Evolutionary conservation across 2,888 invertebrate species (phyloP), one percentile per base, ranked within the genome.

Genomic region (Acanthopleura granulata): DNA sequence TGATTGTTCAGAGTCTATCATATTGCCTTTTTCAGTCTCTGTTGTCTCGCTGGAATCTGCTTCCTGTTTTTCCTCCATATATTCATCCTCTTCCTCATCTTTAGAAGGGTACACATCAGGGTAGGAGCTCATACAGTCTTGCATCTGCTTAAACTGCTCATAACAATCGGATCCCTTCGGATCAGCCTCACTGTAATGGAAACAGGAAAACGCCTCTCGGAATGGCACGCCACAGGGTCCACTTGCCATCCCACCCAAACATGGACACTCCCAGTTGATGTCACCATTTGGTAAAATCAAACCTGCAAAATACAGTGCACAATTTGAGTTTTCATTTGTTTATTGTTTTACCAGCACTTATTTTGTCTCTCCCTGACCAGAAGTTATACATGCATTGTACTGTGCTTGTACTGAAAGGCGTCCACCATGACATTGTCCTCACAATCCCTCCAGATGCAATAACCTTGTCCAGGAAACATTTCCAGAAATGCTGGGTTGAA

Each of bases 241-340:
- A 0, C 96, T 96, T 9, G 97, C 96, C 96, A 98, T 97, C n/a
- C 97, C 97, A 18, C 98, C 98, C 51, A 98, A 92, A 89, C 98
- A 98, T 0, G 98, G 98, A 88, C 98, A 98, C 89, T 95, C 95
- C 98, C 98, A 98, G 91, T 98, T 98, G 81, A 98, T 97, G 78
- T 95, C 94, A 9, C 98, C 98, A 91, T 94, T 95, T 0, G 95
- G 92, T 76, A 95, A 91, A 81, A 98, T 94, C 18, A 97, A 92
- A 15, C 97, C 97, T 69, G 95, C 94, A 75, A 94, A 73, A 71
- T 51, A 69, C 73, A 72, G 30, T 62, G 29, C 62, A 49, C 18
- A 72, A 25, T 51, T 51, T 71, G 72, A 22, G 22, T 74, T n/a
- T 71, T 12, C 62, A 29, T 62, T 25, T 61, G 16, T 72, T 27